Evolutionary conservation across 2,797 vertebrate species (phyloP).

Genomic region (Xiphophorus birchmanni): DNA sequence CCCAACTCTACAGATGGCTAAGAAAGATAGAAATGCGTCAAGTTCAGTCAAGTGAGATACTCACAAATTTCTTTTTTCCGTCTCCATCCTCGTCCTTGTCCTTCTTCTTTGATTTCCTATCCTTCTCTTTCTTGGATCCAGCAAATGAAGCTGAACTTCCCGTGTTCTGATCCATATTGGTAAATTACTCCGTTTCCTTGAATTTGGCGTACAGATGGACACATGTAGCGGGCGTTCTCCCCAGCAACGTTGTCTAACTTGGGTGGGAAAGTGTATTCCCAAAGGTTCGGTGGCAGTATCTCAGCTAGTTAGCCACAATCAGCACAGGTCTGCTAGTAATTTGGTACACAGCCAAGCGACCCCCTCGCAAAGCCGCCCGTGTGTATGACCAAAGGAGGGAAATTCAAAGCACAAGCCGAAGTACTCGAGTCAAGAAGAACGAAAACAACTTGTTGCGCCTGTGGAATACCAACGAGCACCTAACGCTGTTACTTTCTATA

Average conservation of each 20-base stretch:
- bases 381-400: constrained; percentile 76
- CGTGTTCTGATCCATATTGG: constrained; percentile 76
- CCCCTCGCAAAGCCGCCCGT: constrained; percentile 44
- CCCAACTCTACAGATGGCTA: background rate
- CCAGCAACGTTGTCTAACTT: background rate
- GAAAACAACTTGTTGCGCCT: constrained; percentile 30
- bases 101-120: constrained; percentile 83
- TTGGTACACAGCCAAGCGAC: constrained; percentile 60
- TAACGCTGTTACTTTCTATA: too few species aligned
- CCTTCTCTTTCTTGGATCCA: constrained; percentile 82
- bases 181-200: constrained; percentile 41
- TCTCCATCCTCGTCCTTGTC: constrained; percentile 77
- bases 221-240: constrained; percentile 17
- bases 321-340: constrained; percentile 68
- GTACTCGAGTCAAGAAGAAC: constrained; percentile 25
- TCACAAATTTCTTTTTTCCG: constrained; percentile 86
- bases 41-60: constrained; percentile 57
- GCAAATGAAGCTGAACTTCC: constrained; percentile 76
- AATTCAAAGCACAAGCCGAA: constrained; percentile 78
- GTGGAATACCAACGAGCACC: background rate
- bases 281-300: constrained; percentile 17
- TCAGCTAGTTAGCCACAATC: constrained; percentile 69
- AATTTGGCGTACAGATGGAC: constrained; percentile 42
- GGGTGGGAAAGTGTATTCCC: constrained; percentile 8
- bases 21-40: background rate